Conservation (phyloP, 1,140 invertebrate genomes). For the Bombyx mandarina region DNA sequence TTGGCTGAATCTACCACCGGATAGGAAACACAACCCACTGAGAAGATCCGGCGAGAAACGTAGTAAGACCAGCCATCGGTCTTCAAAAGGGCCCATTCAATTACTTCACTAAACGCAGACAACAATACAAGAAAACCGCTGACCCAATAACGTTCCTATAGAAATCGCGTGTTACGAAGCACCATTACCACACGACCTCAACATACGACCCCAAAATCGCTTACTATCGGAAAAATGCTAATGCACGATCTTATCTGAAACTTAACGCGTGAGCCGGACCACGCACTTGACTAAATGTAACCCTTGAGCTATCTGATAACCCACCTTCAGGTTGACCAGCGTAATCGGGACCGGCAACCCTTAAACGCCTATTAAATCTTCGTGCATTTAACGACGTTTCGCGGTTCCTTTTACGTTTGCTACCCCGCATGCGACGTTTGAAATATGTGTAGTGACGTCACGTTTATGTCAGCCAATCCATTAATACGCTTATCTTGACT, state of each 20-base stretch:
- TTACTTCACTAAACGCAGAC: too few relatives aligned
- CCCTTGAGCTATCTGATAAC: constrained; percentile 62
- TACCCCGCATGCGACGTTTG: constrained; percentile 45
- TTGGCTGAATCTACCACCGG: too few relatives aligned
- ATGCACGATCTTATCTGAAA: constrained; percentile 8
- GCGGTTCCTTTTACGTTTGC: constrained; percentile 23
- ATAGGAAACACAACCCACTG: too few relatives aligned
- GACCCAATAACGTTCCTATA: constrained; percentile 1
- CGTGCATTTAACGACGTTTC: not conserved
- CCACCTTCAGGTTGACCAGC: constrained; percentile 26
- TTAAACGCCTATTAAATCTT: not conserved
- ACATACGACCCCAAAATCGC: constrained; percentile 3
- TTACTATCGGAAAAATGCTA: constrained; percentile 10
- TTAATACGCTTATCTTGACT: constrained; percentile 66
- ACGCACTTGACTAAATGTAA: constrained; percentile 37
- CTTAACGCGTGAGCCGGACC: constrained; percentile 8
- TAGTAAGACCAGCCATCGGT: too few relatives aligned
- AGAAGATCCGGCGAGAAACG: too few relatives aligned
- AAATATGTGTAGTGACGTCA: constrained; percentile 68
- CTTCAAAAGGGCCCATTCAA: too few relatives aligned
- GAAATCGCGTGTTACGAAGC: constrained; percentile 6
- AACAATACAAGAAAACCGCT: not conserved
- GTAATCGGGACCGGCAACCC: constrained; percentile 14
- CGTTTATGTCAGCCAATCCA: constrained; percentile 69
- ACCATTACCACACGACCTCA: constrained; percentile 10